phyloP scores from a whole-genome alignment of 1,140 invertebrate genomes.

The Mycetomoellerius zeteki region DNA sequence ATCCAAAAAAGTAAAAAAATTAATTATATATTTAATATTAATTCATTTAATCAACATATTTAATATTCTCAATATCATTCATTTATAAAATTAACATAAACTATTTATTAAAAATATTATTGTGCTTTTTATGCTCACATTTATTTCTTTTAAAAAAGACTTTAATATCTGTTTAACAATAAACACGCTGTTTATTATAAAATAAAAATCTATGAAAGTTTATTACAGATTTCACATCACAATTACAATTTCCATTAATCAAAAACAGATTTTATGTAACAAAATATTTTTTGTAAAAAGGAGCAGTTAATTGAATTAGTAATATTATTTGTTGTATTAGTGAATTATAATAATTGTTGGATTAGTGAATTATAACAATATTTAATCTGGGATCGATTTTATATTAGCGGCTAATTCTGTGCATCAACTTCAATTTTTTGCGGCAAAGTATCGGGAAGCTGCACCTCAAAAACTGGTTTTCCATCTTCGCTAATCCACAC shows the following conservation, averaged over 20 bases:
- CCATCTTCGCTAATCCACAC: constrained; percentile 87
- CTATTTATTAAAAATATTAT: background rate
- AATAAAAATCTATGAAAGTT: background rate
- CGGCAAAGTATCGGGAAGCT: constrained; percentile 82
- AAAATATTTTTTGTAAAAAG: background rate
- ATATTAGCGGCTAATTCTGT: background rate
- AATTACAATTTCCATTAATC: background rate
- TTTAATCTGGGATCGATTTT: background rate
- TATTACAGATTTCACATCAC: background rate
- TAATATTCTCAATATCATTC: background rate
- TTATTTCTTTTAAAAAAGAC: background rate
- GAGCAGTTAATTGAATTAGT: background rate
- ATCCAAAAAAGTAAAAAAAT: background rate
- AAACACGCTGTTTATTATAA: background rate
- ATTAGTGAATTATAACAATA: background rate
- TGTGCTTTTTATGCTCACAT: background rate
- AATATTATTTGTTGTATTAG: background rate
- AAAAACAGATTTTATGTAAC: background rate
- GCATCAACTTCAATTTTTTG: constrained; percentile 57
- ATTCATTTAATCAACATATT: background rate
- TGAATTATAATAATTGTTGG: background rate
- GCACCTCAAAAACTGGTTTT: constrained; percentile 87
- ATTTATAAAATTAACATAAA: background rate
- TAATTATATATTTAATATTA: background rate
- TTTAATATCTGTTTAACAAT: background rate